Percentiles rank a stretch among this genome's conserved stretches.
These are phyloP conservation scores for Acromyrmex echinatior DNA, from an alignment of 1,140 invertebrate species.

Conservation along the genomic window DNA sequence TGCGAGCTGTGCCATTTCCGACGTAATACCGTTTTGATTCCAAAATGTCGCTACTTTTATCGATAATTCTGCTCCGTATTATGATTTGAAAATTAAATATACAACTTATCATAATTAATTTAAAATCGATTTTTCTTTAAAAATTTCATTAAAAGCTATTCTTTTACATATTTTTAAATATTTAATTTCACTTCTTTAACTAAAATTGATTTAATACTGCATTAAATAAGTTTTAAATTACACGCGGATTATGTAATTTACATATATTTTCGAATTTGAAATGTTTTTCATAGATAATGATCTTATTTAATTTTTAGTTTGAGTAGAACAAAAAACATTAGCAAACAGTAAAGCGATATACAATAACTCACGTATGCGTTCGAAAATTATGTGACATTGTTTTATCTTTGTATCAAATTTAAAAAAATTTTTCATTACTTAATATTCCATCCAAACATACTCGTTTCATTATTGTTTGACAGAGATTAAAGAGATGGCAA, in stretches of 20 bases:
- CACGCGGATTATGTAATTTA: not conserved
- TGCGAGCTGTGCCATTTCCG: slow-evolving; percentile 3
- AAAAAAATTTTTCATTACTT: slow-evolving; percentile 4
- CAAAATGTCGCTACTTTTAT: not conserved
- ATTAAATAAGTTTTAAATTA: not conserved
- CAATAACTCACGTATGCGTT: too few relatives aligned
- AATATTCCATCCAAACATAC: not conserved
- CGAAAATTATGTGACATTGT: not conserved
- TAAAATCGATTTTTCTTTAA: not conserved
- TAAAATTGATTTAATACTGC: not conserved
- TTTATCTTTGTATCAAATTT: not conserved
- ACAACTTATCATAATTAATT: not conserved
- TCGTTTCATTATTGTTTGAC: slow-evolving; percentile 25
- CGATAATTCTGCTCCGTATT: not conserved
- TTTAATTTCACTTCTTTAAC: not conserved
- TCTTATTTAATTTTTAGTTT: not conserved
- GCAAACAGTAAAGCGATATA: not conserved
- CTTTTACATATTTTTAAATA: slow-evolving; percentile 5
- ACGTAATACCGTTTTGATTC: not conserved
- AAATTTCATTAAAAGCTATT: not conserved
- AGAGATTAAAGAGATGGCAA: slow-evolving; percentile 41
- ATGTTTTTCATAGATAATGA: not conserved
- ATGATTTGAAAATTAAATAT: slow-evolving; percentile 23
- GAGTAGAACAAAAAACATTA: not conserved
- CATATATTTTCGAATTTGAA: slow-evolving; percentile 1